Conservation (phyloP, 1,140 invertebrate genomes). For the Papilio helenus region DNA sequence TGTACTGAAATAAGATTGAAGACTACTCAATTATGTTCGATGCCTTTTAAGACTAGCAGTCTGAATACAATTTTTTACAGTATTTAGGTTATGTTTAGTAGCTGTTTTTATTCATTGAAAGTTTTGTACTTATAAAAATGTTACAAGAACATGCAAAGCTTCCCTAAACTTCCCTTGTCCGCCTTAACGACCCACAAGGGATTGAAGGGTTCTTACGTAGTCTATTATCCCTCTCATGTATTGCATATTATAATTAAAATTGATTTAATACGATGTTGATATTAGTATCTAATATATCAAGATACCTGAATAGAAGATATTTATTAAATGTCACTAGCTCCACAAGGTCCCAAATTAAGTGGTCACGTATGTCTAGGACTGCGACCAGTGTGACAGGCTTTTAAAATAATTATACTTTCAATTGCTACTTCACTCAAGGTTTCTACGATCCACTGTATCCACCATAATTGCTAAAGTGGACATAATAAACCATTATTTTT, state of each 20-base stretch:
- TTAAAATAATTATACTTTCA: conserved; percentile 35
- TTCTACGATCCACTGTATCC: neutral
- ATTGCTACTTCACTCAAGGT: conserved; percentile 31
- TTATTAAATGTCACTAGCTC: conserved; percentile 29
- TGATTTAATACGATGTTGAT: neutral
- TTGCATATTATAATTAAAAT: neutral
- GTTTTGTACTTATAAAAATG: neutral
- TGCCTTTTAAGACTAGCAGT: no score
- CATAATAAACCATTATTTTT: conserved; percentile 23
- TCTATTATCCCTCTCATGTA: neutral
- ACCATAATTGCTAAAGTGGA: conserved; percentile 5
- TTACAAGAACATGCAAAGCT: neutral
- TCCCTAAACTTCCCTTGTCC: neutral
- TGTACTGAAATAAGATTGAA: neutral
- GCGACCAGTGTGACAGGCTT: conserved; percentile 30
- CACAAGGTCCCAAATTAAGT: conserved; percentile 30
- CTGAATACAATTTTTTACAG: neutral
- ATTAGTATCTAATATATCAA: conserved; percentile 1
- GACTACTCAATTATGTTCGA: neutral
- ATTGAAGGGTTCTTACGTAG: neutral
- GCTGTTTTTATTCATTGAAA: neutral
- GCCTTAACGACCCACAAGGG: neutral
- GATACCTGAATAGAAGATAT: conserved; percentile 7
- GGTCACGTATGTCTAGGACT: conserved; percentile 16
- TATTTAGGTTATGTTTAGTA: no score